Base-by-base conservation (phyloP, 2,797 vertebrate species). In the Falco naumanni region DNA sequence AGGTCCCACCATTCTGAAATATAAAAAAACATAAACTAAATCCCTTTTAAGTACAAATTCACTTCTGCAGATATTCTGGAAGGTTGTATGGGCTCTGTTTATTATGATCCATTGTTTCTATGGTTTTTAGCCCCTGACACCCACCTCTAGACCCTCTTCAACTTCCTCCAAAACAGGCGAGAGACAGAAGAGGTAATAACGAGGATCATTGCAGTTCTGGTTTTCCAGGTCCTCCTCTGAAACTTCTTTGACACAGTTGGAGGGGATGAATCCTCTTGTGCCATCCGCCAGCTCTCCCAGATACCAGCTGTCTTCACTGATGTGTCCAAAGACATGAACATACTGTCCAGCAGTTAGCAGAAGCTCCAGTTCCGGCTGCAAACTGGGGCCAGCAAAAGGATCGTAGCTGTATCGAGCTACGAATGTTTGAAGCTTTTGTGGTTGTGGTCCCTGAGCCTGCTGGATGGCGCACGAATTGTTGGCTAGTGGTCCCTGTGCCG, bases 71-170 rank as follows among this genome's bases (percentile, higher is more conserved):
- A 18, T 51, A 37, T 68, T 26, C 45, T 51, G 17, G 29, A 86
- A 5, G 6, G 6, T 33, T 1, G 2, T 39, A n/a, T 17, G 68
- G 9, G 6, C 45, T 59, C 20, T 1, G 0, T 69, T 69, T 77
- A 53, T 68, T 76, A 50, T 4, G 9, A 31, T 20, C 25, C 13
- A 9, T 43, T 50, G 13, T 25, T 59, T 59, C 34, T 26, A 2
- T 69, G 56, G 2, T 22, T 53, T 61, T n/a, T 37, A 53, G 15
- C 12, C 47, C n/a, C 28, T 4, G 2, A 34, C 47, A 34, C 18
- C 25, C 66, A 37, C 47, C 29, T 29, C 25, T 14, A 20, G 47
- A 50, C 20, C 25, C n/a, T 68, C 37, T 54, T 54, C 16, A 16
- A n/a, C 50, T 56, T 87, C 41, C 34, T 71, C 50, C 25, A 63